phyloP scores from a whole-genome alignment of 2,888 invertebrate genomes.

The Noctua janthina region DNA sequence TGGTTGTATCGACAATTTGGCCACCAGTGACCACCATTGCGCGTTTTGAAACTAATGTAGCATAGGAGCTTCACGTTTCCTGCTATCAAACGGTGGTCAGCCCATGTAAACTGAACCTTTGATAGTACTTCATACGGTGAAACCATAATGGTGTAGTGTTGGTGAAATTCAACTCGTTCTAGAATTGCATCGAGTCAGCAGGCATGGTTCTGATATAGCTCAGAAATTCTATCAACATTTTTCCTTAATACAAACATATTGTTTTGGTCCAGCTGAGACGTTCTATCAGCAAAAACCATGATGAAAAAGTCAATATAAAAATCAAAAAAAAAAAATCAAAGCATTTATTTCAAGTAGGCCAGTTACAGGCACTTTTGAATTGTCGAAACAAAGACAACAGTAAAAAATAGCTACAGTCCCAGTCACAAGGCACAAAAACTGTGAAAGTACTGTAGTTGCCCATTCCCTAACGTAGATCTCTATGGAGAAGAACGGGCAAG shows the following conservation, averaged over 20 bases:
- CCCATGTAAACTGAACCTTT: constrained; percentile 28
- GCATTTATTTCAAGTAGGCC: too few species aligned
- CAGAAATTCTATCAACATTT: not conserved
- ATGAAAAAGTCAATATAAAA: not conserved
- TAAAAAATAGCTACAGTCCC: too few species aligned
- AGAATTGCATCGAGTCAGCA: not conserved
- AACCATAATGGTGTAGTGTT: constrained; percentile 9
- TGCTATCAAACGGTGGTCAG: constrained; percentile 23
- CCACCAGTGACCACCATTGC: constrained; percentile 11
- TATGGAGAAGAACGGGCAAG: too few species aligned
- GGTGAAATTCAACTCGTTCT: constrained; percentile 1
- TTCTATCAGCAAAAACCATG: not conserved
- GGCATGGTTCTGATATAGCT: too few species aligned
- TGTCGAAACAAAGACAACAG: too few species aligned
- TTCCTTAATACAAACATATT: not conserved
- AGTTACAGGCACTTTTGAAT: too few species aligned
- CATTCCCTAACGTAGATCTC: too few species aligned
- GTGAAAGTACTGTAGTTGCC: too few species aligned
- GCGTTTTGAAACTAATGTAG: constrained; percentile 49
- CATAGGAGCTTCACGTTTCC: constrained; percentile 26
- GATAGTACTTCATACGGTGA: constrained; percentile 16
- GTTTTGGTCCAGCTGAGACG: not conserved
- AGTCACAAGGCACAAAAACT: too few species aligned
- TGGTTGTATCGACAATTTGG: constrained; percentile 37
- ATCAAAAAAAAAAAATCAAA: too few species aligned